phyloP scores from a whole-genome alignment of 2,888 invertebrate genomes.

The Andrena minutula region DNA sequence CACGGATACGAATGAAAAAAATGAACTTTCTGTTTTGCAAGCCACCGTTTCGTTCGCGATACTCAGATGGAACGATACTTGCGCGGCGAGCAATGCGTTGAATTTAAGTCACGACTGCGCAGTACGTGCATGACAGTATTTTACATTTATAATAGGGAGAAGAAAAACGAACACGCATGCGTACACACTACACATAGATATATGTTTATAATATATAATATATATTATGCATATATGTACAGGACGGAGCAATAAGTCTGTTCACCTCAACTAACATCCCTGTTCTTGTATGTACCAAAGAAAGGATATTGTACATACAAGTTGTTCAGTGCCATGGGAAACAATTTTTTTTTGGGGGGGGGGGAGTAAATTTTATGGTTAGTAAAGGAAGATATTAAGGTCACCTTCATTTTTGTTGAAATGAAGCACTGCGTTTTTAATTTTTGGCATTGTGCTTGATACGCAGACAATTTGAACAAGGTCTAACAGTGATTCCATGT shows the following conservation, averaged over 20 bases:
- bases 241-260: neutral
- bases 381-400: no score
- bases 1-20: constrained; percentile 19
- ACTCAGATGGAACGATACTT: constrained; percentile 28
- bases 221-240: constrained; percentile 39
- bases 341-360: neutral
- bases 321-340: neutral
- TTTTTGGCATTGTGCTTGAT: no score
- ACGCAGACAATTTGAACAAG: no score
- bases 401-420: no score
- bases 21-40: neutral
- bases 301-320: constrained; percentile 11
- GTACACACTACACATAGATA: constrained; percentile 11
- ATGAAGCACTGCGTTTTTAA: no score
- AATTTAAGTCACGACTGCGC: constrained; percentile 61
- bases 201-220: constrained; percentile 48
- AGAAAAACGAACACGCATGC: constrained; percentile 36
- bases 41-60: constrained; percentile 20
- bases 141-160: constrained; percentile 67
- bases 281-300: neutral
- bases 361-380: no score
- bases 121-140: constrained; percentile 73
- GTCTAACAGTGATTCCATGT: neutral
- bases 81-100: constrained; percentile 41
- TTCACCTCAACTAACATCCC: neutral